Conservation (phyloP, 2,113 vertebrate species). For the Pituophis catenifer region DNA sequence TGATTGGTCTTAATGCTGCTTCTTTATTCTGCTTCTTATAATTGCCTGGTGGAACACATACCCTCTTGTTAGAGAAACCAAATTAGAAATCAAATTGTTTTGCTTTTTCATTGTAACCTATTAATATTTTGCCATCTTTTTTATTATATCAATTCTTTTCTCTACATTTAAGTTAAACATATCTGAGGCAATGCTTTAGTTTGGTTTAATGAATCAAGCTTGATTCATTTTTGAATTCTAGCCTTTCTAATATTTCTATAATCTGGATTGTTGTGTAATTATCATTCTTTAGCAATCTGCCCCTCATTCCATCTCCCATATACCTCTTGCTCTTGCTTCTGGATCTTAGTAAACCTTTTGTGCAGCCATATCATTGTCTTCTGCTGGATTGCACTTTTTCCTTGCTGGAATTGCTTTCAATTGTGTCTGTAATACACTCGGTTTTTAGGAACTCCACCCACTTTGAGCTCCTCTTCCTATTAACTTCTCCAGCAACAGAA, state of each 20-base stretch:
- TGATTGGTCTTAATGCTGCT: neutral
- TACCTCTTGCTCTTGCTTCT: neutral
- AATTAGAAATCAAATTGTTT: neutral
- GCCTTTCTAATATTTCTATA: neutral
- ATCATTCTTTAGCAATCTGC: neutral
- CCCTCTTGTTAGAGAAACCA: neutral
- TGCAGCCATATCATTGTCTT: neutral
- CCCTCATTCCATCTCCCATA: neutral
- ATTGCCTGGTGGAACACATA: neutral
- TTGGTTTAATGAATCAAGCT: neutral
- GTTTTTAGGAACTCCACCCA: neutral
- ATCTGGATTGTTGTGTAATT: neutral
- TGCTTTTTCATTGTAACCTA: neutral
- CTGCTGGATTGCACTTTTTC: neutral
- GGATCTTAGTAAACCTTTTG: neutral
- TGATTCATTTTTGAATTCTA: neutral
- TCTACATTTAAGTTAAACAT: neutral
- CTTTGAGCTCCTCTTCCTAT: neutral
- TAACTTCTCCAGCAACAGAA: neutral
- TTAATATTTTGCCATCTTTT: neutral
- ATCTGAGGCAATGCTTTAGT: neutral
- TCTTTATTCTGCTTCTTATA: neutral
- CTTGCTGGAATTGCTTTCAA: neutral
- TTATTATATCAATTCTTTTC: neutral
- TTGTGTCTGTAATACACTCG: neutral